These are phyloP conservation scores for Corynorhinus townsendii DNA, from an alignment of 2,113 vertebrate species.

Conservation along the genomic window DNA sequence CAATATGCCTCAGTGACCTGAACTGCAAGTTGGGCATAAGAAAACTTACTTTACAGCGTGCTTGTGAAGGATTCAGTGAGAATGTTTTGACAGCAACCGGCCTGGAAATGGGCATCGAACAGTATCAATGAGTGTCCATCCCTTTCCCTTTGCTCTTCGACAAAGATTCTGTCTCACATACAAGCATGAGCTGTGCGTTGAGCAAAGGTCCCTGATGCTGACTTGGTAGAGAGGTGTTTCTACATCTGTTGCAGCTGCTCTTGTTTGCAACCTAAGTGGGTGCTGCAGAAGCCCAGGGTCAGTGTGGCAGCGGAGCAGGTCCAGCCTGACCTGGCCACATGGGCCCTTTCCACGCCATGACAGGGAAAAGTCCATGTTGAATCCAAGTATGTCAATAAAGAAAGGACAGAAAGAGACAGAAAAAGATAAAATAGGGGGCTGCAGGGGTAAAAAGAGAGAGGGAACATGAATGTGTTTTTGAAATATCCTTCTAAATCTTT, in stretches of 20 bases:
- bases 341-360: not conserved
- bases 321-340: not conserved
- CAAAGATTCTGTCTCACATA: not conserved
- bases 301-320: not conserved
- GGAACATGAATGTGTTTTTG: slow-evolving; percentile 24
- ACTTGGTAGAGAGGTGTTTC: not conserved
- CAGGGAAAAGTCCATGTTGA: not conserved
- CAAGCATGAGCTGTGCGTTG: not conserved
- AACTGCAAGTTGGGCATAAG: not conserved
- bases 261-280: not conserved
- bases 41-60: not conserved
- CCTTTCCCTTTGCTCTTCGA: not conserved
- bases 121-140: not conserved
- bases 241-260: not conserved
- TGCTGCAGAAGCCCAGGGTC: not conserved
- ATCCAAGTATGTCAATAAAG: not conserved
- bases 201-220: not conserved
- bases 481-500: slow-evolving; percentile 52
- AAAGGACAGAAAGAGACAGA: not conserved
- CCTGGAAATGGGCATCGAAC: not conserved
- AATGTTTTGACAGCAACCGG: not conserved
- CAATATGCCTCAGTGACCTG: not conserved
- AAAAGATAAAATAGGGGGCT: not conserved
- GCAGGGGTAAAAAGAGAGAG: not conserved
- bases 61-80: not conserved